These are phyloP conservation scores for Tarsius wallacei DNA, from an alignment of 2,797 vertebrate genomes.

Conservation along the genomic window DNA sequence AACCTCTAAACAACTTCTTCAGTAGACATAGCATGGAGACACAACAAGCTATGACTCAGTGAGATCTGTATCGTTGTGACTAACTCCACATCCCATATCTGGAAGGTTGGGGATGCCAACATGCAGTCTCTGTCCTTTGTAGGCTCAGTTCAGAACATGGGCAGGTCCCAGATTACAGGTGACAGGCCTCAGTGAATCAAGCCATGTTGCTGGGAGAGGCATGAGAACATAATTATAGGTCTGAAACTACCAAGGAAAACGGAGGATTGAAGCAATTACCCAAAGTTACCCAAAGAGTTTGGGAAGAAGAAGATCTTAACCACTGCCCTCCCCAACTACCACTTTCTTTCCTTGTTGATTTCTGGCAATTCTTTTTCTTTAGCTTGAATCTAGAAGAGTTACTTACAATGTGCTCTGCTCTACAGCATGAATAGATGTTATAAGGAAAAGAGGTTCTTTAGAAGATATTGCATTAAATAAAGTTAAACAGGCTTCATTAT, in stretches of 20 bases:
- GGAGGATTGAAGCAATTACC: slow-evolving; percentile 34
- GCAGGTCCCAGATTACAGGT: slow-evolving; percentile 44
- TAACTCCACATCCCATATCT: not conserved
- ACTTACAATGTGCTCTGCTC: not conserved
- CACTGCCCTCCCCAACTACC: too few relatives aligned
- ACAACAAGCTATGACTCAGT: not conserved
- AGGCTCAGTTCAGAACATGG: not conserved
- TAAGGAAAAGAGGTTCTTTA: not conserved
- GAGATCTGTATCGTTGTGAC: not conserved
- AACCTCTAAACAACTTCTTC: not conserved
- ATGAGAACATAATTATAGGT: slow-evolving; percentile 62
- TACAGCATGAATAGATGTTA: not conserved
- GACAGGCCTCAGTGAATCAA: slow-evolving; percentile 63
- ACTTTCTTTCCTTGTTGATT: slow-evolving; percentile 46
- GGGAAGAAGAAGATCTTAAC: slow-evolving; percentile 29
- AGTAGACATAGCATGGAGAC: not conserved
- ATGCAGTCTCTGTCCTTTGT: not conserved
- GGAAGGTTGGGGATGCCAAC: not conserved
- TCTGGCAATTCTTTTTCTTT: slow-evolving; percentile 54
- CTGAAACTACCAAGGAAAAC: slow-evolving; percentile 39
- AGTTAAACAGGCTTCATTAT: slow-evolving; percentile 10
- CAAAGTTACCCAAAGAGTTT: slow-evolving; percentile 32
- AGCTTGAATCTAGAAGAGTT: slow-evolving; percentile 41
- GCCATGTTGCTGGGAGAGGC: not conserved
- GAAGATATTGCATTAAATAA: slow-evolving; percentile 15